These are phyloP conservation scores for Lethocerus indicus DNA, from an alignment of 1,140 invertebrate genomes.

Conservation along the genomic window DNA sequence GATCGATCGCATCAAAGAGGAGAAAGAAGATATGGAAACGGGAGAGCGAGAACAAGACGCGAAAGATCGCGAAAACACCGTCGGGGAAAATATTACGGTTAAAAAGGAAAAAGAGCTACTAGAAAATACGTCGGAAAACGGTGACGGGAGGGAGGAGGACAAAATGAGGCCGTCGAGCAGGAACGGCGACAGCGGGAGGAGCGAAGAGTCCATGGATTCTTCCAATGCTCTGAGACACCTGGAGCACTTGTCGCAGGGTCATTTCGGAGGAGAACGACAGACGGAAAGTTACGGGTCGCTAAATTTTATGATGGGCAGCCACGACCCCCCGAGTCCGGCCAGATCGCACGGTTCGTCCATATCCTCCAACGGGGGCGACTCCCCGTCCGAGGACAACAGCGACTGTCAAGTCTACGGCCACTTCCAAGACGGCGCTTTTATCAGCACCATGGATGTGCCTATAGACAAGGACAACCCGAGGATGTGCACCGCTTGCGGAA, in stretches of 20 bases:
- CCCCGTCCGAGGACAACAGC: constrained; percentile 33
- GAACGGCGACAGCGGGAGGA: constrained; percentile 6
- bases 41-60: constrained; percentile 12
- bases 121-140: constrained; percentile 17
- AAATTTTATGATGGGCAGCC: constrained; percentile 26
- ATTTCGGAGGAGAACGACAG: constrained; percentile 38
- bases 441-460: constrained; percentile 69
- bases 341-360: constrained; percentile 30
- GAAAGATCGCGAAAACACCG: constrained; percentile 15
- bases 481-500: constrained; percentile 79
- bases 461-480: constrained; percentile 66
- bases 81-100: constrained; percentile 10
- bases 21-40: constrained; percentile 12
- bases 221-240: constrained; percentile 54
- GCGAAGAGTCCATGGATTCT: constrained; percentile 15
- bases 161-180: constrained; percentile 9
- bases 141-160: constrained; percentile 19
- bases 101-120: constrained; percentile 10
- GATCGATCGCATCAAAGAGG: constrained; percentile 3
- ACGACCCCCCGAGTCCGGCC: constrained; percentile 32
- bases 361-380: constrained; percentile 36
- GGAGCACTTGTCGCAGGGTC: constrained; percentile 63
- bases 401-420: constrained; percentile 44
- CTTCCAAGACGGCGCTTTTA: constrained; percentile 51
- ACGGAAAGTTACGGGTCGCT: constrained; percentile 25